Conservation (phyloP, 2,113 vertebrate genomes). For the Eurypyga helias region DNA sequence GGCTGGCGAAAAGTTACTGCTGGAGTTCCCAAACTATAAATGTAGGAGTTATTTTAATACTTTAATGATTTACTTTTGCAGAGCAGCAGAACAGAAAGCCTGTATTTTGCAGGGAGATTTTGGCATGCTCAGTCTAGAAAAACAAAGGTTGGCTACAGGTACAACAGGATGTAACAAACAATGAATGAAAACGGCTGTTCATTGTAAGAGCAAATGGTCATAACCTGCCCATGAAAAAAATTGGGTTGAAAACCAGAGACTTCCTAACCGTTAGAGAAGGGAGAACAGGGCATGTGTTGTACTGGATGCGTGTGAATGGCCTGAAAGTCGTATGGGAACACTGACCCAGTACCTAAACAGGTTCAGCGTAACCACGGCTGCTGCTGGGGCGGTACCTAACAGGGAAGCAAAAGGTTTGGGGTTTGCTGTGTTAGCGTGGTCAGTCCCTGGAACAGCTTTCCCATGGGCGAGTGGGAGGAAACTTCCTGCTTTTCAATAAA, state of each 20-base stretch:
- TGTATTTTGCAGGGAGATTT: neutral
- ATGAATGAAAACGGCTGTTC: neutral
- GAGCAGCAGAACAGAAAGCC: neutral
- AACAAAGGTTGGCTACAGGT: neutral
- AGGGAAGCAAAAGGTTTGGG: neutral
- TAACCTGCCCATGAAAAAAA: neutral
- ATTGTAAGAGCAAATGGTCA: neutral
- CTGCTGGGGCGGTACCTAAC: neutral
- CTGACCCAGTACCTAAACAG: neutral
- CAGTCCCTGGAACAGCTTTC: neutral
- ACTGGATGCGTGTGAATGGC: neutral
- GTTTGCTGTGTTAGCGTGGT: neutral
- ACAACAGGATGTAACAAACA: neutral
- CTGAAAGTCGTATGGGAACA: neutral
- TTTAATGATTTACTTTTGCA: neutral
- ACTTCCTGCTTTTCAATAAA: slow-evolving; percentile 20
- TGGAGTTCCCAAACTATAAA: neutral
- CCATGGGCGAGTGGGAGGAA: slow-evolving; percentile 10
- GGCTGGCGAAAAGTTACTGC: neutral
- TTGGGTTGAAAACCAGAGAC: neutral
- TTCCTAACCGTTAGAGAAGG: neutral
- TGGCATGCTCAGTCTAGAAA: neutral
- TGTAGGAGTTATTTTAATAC: neutral
- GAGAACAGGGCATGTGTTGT: neutral
- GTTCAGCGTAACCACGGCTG: neutral